Conservation (phyloP, 2,888 invertebrate species). For the Ornithoptera alexandrae region DNA sequence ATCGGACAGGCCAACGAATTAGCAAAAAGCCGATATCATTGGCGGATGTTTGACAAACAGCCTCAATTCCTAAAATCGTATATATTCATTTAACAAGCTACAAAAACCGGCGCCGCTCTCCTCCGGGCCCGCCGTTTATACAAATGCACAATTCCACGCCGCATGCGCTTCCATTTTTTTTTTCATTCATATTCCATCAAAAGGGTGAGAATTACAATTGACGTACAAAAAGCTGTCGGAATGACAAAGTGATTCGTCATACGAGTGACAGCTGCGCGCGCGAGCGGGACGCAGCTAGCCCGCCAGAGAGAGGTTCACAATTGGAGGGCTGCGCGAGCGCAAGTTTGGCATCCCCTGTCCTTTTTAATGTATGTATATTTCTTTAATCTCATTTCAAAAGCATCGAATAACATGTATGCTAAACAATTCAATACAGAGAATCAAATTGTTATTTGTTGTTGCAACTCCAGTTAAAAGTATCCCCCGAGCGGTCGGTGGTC, state of each 20-base stretch:
- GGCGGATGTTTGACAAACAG: not conserved
- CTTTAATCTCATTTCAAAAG: constrained; percentile 15
- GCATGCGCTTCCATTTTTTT: constrained; percentile 29
- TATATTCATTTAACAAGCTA: constrained; percentile 8
- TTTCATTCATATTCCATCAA: constrained; percentile 38
- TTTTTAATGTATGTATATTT: constrained; percentile 18
- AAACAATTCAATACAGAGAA: constrained; percentile 21
- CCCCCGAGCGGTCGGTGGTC: not conserved
- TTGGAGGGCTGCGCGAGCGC: constrained; percentile 33
- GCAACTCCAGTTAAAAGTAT: constrained; percentile 6
- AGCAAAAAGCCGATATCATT: no score
- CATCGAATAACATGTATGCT: constrained; percentile 23
- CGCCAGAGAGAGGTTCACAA: constrained; percentile 40
- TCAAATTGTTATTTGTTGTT: constrained; percentile 18
- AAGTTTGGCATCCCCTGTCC: constrained; percentile 9
- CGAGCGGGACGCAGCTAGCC: constrained; percentile 40
- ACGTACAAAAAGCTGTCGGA: constrained; percentile 69
- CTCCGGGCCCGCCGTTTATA: constrained; percentile 13
- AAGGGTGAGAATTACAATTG: constrained; percentile 74
- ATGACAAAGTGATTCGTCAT: constrained; percentile 78
- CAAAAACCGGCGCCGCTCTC: constrained; percentile 9
- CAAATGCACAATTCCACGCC: constrained; percentile 23
- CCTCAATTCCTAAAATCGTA: constrained; percentile 5
- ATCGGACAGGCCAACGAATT: not conserved
- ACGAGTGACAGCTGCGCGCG: constrained; percentile 68